These are phyloP conservation scores for Ornithoptera alexandrae DNA, from an alignment of 2,888 invertebrate genomes.

Conservation along the genomic window DNA sequence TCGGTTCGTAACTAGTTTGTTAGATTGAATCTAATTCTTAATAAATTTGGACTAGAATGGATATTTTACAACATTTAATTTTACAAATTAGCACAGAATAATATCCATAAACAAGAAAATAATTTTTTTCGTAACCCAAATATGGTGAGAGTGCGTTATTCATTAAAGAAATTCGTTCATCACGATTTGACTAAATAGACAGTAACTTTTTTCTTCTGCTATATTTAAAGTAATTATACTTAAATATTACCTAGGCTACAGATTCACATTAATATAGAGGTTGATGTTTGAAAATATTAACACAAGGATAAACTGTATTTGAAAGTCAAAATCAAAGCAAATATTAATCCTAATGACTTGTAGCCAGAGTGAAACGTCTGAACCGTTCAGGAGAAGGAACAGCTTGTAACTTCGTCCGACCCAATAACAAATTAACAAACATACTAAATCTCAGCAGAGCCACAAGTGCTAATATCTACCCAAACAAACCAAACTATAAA, in stretches of 20 bases:
- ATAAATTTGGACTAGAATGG: conserved; percentile 34
- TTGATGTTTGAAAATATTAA: neutral
- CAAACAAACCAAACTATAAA: conserved; percentile 43
- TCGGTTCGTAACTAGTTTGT: conserved; percentile 47
- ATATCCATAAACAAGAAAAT: neutral
- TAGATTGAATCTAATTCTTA: conserved; percentile 51
- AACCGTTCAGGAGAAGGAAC: conserved; percentile 32
- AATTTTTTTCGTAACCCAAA: too few species aligned
- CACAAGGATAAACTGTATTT: neutral
- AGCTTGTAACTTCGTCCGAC: conserved; percentile 48
- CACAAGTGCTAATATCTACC: conserved; percentile 43
- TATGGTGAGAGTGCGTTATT: neutral
- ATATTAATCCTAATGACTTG: conserved; percentile 18
- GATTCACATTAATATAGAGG: too few species aligned
- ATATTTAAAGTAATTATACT: neutral
- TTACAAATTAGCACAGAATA: conserved; percentile 14
- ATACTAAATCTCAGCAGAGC: conserved; percentile 44
- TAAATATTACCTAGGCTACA: neutral
- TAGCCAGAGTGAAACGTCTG: conserved; percentile 37
- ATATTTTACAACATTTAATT: conserved; percentile 37
- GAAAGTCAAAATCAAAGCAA: conserved; percentile 2
- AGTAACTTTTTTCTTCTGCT: neutral
- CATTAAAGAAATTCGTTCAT: neutral
- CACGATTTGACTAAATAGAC: neutral
- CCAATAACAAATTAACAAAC: conserved; percentile 37